Conservation (phyloP, 2,113 vertebrate genomes). For the Nothocercus nigrocapillus region DNA sequence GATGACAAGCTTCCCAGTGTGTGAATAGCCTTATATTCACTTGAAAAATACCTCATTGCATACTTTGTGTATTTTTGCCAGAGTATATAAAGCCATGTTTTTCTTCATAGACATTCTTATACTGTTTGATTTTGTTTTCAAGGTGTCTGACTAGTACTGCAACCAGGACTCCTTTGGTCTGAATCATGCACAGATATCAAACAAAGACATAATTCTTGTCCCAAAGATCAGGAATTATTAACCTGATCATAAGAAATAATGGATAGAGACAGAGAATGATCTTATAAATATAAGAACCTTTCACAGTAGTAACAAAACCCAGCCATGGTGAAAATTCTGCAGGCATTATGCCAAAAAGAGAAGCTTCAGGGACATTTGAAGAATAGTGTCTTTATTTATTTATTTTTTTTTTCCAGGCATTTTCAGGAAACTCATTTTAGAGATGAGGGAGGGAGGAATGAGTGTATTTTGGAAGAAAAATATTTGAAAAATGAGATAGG, state of each 20-base stretch:
- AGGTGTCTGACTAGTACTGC: neutral
- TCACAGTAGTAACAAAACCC: neutral
- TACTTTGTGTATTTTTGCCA: rapidly evolving
- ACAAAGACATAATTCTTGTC: neutral
- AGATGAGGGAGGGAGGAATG: neutral
- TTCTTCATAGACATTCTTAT: neutral
- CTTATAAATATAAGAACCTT: neutral
- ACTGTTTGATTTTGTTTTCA: neutral
- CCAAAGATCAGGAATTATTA: neutral
- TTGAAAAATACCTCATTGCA: neutral
- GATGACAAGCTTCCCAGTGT: neutral
- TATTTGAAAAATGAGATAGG: conserved; percentile 26
- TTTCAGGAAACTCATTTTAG: neutral
- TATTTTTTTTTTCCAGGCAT: neutral
- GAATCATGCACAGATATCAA: neutral
- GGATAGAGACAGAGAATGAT: neutral
- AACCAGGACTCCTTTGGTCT: neutral
- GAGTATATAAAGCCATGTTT: neutral
- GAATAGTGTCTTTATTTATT: neutral
- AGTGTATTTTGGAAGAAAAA: conserved; percentile 5
- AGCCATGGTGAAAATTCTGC: neutral
- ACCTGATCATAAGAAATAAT: neutral
- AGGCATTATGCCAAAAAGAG: neutral
- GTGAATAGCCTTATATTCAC: neutral
- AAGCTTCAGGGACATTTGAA: neutral